Evolutionary conservation across 1,140 invertebrate genomes (phyloP).

Genomic region (Melipona quadrifasciata): DNA sequence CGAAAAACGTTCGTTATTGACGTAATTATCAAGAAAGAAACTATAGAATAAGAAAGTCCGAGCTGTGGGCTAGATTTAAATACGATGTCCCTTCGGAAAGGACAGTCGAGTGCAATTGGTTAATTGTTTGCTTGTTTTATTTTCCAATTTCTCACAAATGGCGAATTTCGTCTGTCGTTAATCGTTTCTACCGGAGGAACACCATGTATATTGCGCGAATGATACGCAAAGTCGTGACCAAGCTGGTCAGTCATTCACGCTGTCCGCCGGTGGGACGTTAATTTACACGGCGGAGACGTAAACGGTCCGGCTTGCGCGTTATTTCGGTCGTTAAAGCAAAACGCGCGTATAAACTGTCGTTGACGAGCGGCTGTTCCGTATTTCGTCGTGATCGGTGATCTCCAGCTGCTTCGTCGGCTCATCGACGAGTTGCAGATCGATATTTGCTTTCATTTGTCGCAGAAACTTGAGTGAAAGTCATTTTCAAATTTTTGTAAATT

Average conservation of each 20-base stretch:
- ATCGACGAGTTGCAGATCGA: too few species aligned
- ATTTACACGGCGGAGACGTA: slow-evolving; percentile 45
- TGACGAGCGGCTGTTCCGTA: slow-evolving; percentile 11
- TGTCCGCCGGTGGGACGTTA: slow-evolving; percentile 47
- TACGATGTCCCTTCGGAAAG: too few species aligned
- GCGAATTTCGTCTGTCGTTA: background rate
- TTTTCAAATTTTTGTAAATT: too few species aligned
- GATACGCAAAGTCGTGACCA: slow-evolving; percentile 17
- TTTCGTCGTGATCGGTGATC: background rate
- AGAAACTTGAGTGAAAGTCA: too few species aligned
- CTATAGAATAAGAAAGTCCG: too few species aligned
- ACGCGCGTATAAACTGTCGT: slow-evolving; percentile 44
- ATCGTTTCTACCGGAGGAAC: background rate
- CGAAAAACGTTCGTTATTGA: too few species aligned
- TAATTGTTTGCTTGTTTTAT: background rate
- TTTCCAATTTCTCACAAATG: background rate
- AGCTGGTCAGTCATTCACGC: slow-evolving; percentile 66
- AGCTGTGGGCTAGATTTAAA: too few species aligned
- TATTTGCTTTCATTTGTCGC: too few species aligned
- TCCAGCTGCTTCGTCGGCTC: too few species aligned
- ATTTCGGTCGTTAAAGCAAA: slow-evolving; percentile 64
- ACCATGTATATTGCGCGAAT: slow-evolving; percentile 11
- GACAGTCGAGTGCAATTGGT: too few species aligned
- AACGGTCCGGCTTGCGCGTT: slow-evolving; percentile 60
- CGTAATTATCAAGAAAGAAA: too few species aligned